Conservation (phyloP, 1,140 invertebrate species). For the Globodera ellingtonae region DNA sequence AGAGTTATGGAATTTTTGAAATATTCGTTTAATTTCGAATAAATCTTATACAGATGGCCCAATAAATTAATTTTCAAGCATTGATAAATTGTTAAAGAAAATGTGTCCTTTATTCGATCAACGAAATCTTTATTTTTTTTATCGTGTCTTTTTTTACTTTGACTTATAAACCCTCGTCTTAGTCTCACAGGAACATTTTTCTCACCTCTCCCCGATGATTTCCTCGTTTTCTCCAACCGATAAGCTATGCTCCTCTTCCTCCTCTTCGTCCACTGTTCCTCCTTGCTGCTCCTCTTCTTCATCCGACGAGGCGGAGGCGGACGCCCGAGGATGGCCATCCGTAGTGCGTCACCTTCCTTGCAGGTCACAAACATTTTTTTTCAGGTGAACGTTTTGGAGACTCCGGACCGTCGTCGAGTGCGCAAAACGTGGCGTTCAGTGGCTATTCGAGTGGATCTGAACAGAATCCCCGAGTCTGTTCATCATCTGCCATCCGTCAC, state of each 20-base stretch:
- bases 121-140: too few species aligned
- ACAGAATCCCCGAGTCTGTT: background rate
- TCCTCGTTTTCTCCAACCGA: conserved; percentile 9
- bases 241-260: background rate
- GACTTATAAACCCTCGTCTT: too few species aligned
- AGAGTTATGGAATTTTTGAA: too few species aligned
- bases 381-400: conserved; percentile 27
- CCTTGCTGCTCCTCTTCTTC: conserved; percentile 23
- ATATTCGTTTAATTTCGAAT: too few species aligned
- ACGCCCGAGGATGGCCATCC: conserved; percentile 30
- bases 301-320: conserved; percentile 16
- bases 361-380: background rate
- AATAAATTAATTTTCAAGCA: too few species aligned
- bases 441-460: background rate
- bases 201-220: conserved; percentile 8
- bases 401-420: conserved; percentile 27
- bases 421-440: conserved; percentile 18
- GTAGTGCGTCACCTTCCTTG: conserved; percentile 6
- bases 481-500: conserved; percentile 1
- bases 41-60: too few species aligned
- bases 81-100: too few species aligned
- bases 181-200: background rate
- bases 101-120: too few species aligned
- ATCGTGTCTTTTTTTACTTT: too few species aligned
- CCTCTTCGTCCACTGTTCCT: conserved; percentile 10